Evolutionary conservation across 2,113 vertebrate genomes (phyloP), one percentile per base, ranked within the genome.

Genomic region (Hoplias malabaricus): DNA sequence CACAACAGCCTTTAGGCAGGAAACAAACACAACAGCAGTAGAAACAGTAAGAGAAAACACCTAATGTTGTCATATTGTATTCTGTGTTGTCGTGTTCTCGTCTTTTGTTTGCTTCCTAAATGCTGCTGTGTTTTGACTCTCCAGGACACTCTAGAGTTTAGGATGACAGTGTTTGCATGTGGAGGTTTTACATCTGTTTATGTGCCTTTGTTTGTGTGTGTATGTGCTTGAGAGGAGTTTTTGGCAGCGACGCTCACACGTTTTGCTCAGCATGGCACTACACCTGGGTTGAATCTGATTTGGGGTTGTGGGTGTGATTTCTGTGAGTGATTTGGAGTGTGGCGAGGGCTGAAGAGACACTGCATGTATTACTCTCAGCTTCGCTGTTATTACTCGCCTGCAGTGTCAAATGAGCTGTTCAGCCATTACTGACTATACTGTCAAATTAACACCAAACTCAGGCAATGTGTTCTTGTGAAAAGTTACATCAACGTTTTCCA

Each of bases 131-230:
- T n/a, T n/a, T n/a, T n/a, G n/a, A n/a, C n/a, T n/a, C n/a, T n/a
- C n/a, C n/a, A n/a, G n/a, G n/a, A n/a, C n/a, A n/a, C n/a, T n/a
- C n/a, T n/a, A 63, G 25, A 29, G 69, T 62, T 63, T 73, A 27
- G 25, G 57, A 34, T 69, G 23, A 19, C n/a, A 63, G 42, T 59
- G 53, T 11, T 57, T 79, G 81, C 77, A 83, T 83, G 81, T 56
- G 23, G 57, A 57, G 63, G 48, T 40, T 61, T 42, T 42, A n/a
- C 12, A 23, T 9, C n/a, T n/a, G n/a, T n/a, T n/a, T n/a, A n/a
- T n/a, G n/a, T 13, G 43, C 13, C 13, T 5, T 19, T 54, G 3
- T 69, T 56, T 63, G 53, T 42, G n/a, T 69, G 62, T 34, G 59
- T 25, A 11, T 67, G 43, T 70, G 48, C 53, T 48, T 75, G 70